Conservation (phyloP, 2,797 vertebrate species). For the Oryzias dopingdopingensis region DNA sequence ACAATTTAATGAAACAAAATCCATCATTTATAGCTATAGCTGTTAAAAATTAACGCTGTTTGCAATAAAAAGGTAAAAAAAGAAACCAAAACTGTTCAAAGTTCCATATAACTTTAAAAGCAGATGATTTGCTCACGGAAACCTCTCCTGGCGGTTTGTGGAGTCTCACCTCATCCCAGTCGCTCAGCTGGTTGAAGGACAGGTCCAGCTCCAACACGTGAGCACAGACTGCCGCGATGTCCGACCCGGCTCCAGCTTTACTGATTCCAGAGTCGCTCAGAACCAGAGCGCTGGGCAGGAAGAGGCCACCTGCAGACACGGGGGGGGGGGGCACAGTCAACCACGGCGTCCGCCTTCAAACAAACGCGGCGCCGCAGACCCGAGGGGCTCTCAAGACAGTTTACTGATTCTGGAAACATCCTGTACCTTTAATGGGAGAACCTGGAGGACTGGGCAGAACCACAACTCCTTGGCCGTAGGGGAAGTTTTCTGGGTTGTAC, state of each 20-base stretch:
- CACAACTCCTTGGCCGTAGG: constrained; percentile 90
- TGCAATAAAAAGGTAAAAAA: too few species aligned
- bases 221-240: constrained; percentile 90
- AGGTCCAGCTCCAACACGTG: constrained; percentile 95
- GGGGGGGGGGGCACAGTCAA: neutral
- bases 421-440: constrained; percentile 92
- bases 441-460: constrained; percentile 89
- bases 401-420: neutral
- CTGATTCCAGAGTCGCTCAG: constrained; percentile 90
- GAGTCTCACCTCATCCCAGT: constrained; percentile 90
- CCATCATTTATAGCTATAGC: too few species aligned
- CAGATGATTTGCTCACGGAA: neutral
- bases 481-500: constrained; percentile 96
- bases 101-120: too few species aligned
- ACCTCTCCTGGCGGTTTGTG: too few species aligned
- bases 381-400: too few species aligned
- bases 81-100: too few species aligned
- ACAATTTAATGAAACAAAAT: too few species aligned
- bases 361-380: neutral
- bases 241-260: constrained; percentile 86
- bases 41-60: too few species aligned
- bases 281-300: constrained; percentile 90
- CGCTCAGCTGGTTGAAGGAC: constrained; percentile 91
- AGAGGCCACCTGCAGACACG: constrained; percentile 84
- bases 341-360: neutral